Percentiles rank a stretch among this genome's conserved stretches.
Evolutionary conservation across 1,140 invertebrate genomes (phyloP).

Genomic region (Drosophila setifemur): DNA sequence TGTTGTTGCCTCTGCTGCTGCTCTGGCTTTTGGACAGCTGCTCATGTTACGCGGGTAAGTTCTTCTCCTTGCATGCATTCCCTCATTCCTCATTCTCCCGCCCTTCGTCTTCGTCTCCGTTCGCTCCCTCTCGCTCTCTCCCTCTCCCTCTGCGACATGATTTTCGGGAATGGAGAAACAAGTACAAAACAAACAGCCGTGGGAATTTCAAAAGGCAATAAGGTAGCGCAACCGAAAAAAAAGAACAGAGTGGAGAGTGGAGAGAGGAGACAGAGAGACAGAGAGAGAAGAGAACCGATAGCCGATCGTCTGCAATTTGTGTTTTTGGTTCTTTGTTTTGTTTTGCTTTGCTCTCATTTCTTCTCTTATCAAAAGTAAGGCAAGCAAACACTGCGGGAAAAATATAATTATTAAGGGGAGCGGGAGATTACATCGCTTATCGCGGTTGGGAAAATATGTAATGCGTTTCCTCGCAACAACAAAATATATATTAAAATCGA

Average conservation of each 20-base stretch:
- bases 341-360: constrained; percentile 11
- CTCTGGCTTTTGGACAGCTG: constrained; percentile 63
- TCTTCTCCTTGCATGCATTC: constrained; percentile 14
- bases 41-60: constrained; percentile 79
- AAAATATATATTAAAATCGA: too few species aligned
- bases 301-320: constrained; percentile 20
- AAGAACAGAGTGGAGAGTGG: too few species aligned
- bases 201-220: constrained; percentile 59
- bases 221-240: background rate
- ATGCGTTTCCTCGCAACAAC: background rate
- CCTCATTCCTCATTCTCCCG: constrained; percentile 1
- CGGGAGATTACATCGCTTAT: background rate
- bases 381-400: constrained; percentile 22
- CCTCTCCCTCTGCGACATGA: constrained; percentile 5
- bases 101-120: background rate
- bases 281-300: too few species aligned
- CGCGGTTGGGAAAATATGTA: background rate
- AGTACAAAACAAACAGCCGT: constrained; percentile 75
- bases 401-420: background rate
- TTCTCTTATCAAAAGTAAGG: constrained; percentile 16
- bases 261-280: too few species aligned
- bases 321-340: too few species aligned
- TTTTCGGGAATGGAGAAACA: constrained; percentile 44
- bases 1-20: constrained; percentile 23
- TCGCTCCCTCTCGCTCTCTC: background rate